A percentile compares a stretch with the other conserved stretches of the same genome.
phyloP scores from a whole-genome alignment of 2,113 vertebrate species.

The Sphyrna mokarran region DNA sequence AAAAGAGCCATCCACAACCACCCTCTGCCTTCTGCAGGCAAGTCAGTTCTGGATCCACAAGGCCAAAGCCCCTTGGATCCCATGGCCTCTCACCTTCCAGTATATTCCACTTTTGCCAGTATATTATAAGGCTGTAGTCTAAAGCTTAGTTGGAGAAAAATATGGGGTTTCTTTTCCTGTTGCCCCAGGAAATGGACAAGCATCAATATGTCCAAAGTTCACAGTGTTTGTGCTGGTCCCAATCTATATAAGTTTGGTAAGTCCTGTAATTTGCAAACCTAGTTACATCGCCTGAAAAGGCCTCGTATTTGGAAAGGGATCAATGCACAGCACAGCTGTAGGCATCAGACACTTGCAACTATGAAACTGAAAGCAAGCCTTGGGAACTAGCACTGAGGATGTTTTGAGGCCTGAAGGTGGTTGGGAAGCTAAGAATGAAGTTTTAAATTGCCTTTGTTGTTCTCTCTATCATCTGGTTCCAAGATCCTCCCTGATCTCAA shows the following conservation, averaged over 20 bases:
- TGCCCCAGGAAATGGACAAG: neutral
- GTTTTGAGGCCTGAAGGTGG: too few relatives aligned
- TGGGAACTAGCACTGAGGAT: neutral
- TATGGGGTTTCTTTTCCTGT: neutral
- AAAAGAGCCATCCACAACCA: too few relatives aligned
- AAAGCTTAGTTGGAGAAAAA: neutral
- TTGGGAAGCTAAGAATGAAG: neutral
- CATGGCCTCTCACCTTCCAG: too few relatives aligned
- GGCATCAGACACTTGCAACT: neutral
- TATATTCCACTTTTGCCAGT: too few relatives aligned
- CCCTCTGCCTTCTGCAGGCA: too few relatives aligned
- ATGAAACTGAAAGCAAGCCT: neutral
- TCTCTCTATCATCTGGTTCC: too few relatives aligned
- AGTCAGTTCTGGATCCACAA: too few relatives aligned
- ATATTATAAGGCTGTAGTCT: neutral
- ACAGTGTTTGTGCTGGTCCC: neutral
- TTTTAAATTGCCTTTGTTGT: neutral
- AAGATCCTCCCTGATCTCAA: neutral
- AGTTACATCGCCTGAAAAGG: neutral
- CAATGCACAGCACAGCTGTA: neutral
- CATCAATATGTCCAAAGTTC: neutral
- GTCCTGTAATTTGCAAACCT: neutral
- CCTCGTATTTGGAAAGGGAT: neutral
- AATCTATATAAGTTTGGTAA: neutral
- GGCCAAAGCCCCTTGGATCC: too few relatives aligned